Evolutionary conservation across 2,113 vertebrate species (phyloP), one percentile per base, ranked within the genome.

Genomic region (Nerophis ophidion): DNA sequence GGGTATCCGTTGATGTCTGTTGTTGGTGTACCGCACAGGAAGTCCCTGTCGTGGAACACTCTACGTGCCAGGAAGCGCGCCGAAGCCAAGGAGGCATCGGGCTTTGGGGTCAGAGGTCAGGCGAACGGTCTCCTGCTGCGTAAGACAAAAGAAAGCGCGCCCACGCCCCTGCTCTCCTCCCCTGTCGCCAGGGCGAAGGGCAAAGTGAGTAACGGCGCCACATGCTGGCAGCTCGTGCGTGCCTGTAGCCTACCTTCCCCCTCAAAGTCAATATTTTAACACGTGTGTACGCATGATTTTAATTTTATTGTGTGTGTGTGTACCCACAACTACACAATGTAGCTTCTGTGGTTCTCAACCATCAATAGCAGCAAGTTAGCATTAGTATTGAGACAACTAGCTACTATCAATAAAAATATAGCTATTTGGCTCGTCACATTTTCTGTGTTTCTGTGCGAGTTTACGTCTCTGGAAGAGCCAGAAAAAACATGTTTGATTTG

Each of bases 31-130:
- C 80, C 92, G 86, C 91, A 93, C 96, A 99, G 97, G 96, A 99
- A 98, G 92, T 99, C 97, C 90, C 93, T 96, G 83, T 99, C 96
- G 60, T 99, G 97, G 97, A 97, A 99, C 86, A 97, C 95, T 63
- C 95, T 99, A 86, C 97, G 95, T 66, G 93, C 96, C 88, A 93
- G 95, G 93, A 98, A 97, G 89, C 92, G 95, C 83, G 93, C 91
- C 4, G 95, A 96, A 86, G 74, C 76, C 70, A 93, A 94, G 91
- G 93, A 96, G 77, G 88, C 76, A 85, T 81, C 49, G 53, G 56
- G 82, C 82, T 75, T 85, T 85, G 92, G 71, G 66, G 65, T 76
- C 91, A 93, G 95, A 90, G 92, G 86, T 92, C 95, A 97, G 51
- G 90, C 91, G 79, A 94, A 95, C 87, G 93, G 94, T 90, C 89